Evolutionary conservation across 2,888 invertebrate genomes (phyloP).

Genomic region (Salpingus planirostris): DNA sequence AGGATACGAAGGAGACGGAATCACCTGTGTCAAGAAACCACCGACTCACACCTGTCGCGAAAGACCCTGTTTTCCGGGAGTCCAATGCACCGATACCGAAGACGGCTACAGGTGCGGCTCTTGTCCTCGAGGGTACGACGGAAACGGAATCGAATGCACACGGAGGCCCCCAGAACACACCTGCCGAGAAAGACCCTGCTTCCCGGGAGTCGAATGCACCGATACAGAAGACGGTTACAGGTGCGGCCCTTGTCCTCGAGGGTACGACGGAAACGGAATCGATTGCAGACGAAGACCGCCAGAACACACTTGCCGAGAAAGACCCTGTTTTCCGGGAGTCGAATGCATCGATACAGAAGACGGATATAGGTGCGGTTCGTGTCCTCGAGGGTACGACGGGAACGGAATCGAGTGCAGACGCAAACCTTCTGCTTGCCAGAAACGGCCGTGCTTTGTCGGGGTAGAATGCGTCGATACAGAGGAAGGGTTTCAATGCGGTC

Average conservation of each 20-base stretch:
- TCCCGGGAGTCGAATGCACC: constrained; percentile 52
- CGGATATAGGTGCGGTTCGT: constrained; percentile 62
- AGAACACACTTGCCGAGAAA: constrained; percentile 54
- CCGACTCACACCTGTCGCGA: constrained; percentile 54
- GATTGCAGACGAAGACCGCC: constrained; percentile 51
- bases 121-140: constrained; percentile 66
- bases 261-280: constrained; percentile 67
- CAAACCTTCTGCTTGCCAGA: no score
- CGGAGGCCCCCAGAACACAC: constrained; percentile 49
- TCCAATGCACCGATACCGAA: constrained; percentile 52
- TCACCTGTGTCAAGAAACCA: constrained; percentile 57
- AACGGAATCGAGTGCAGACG: constrained; percentile 63
- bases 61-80: constrained; percentile 62
- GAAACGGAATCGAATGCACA: constrained; percentile 65
- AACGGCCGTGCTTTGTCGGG: no score
- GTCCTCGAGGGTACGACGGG: constrained; percentile 66
- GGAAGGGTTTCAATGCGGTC: no score
- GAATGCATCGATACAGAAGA: constrained; percentile 51
- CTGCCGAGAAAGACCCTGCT: constrained; percentile 60
- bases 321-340: constrained; percentile 63
- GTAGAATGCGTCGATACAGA: no score
- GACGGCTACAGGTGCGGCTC: constrained; percentile 61
- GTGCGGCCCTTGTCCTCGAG: constrained; percentile 69
- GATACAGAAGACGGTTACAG: constrained; percentile 51
- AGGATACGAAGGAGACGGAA: constrained; percentile 69